These are phyloP conservation scores for Pipistrellus kuhlii DNA, from an alignment of 2,797 vertebrate genomes.

Conservation along the genomic window DNA sequence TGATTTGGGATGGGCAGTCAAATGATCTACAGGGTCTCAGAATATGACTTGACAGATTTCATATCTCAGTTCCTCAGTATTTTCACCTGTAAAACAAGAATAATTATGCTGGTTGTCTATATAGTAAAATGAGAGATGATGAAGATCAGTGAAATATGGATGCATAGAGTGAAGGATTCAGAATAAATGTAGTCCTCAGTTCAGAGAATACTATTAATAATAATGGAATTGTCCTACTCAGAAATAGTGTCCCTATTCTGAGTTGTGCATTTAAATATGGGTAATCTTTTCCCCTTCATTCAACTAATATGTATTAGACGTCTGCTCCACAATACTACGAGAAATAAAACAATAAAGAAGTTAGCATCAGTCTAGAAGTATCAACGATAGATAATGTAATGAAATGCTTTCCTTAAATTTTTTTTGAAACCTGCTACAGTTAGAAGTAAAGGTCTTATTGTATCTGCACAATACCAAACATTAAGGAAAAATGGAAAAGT, in stretches of 20 bases:
- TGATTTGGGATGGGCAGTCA: constrained; percentile 66
- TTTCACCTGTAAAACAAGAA: constrained; percentile 79
- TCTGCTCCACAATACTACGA: neutral
- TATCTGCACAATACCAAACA: constrained; percentile 52
- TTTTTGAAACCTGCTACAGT: constrained; percentile 54
- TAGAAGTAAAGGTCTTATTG: constrained; percentile 16
- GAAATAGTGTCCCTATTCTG: constrained; percentile 64
- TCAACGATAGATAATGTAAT: constrained; percentile 38
- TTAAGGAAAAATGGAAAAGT: constrained; percentile 36
- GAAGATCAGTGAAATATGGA: constrained; percentile 79
- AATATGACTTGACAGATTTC: constrained; percentile 74
- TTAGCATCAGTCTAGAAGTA: constrained; percentile 19
- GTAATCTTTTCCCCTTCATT: constrained; percentile 30
- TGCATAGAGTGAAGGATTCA: constrained; percentile 68
- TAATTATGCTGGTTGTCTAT: constrained; percentile 77
- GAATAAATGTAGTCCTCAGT: constrained; percentile 72
- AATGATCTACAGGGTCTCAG: constrained; percentile 62
- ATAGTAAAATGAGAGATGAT: constrained; percentile 79
- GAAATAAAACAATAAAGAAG: constrained; percentile 31
- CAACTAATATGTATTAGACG: neutral
- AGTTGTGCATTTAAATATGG: constrained; percentile 73
- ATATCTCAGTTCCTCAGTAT: constrained; percentile 75
- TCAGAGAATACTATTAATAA: constrained; percentile 74
- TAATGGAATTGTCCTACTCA: constrained; percentile 69
- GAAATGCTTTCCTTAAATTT: constrained; percentile 50